Base-by-base conservation (phyloP, 2,888 invertebrate species). In the Drosophila nr. medialis region DNA sequence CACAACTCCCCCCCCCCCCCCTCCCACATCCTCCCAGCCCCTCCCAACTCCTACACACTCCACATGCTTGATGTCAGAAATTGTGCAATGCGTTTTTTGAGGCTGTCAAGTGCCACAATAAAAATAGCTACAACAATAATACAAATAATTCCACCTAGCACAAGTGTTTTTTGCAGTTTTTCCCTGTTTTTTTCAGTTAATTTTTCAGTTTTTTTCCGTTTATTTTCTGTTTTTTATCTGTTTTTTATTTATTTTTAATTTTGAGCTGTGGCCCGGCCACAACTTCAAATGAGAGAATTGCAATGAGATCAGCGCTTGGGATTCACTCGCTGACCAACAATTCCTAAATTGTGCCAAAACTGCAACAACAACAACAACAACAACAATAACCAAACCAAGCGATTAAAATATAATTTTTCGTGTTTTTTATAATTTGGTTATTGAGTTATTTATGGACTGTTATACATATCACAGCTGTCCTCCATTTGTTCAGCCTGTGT, bases 301-400 rank as follows among this genome's bases (percentile, higher is more conserved):
- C 85, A 87, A 82, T 84, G 83, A 84, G 87, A 87, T 84, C 83
- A 86, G 84, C 81, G 30, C 27, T 74, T 54, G 49, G 61, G 51
- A 27, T 61, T 75, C 56, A 45, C 71, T 71, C 58, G 38, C 54
- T 76, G 75, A 75, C 45, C 64, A n/a, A 50, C 36, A 71, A 72
- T 78, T 68, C 74, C 75, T 66, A 71, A 62, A 71, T 38, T 54
- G 36, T 38, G 45, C 61, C 64, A 64, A 53, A 59, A 65, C 15
- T 49, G 49, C 62, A 72, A 45, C 4, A 45, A 72, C 56, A 56
- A 71, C 50, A 53, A 56, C 61, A 51, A 27, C 54, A 64, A 38
- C 29, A 30, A 8, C 29, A 29, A 7, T 6, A 29, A 6, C 27
- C 1, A 29, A 29, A 29, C 6, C 7, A 48, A 62, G 48, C 54